Evolutionary conservation across 2,113 vertebrate species (phyloP), one percentile per base, ranked within the genome.

Genomic region (Petaurus breviceps): DNA sequence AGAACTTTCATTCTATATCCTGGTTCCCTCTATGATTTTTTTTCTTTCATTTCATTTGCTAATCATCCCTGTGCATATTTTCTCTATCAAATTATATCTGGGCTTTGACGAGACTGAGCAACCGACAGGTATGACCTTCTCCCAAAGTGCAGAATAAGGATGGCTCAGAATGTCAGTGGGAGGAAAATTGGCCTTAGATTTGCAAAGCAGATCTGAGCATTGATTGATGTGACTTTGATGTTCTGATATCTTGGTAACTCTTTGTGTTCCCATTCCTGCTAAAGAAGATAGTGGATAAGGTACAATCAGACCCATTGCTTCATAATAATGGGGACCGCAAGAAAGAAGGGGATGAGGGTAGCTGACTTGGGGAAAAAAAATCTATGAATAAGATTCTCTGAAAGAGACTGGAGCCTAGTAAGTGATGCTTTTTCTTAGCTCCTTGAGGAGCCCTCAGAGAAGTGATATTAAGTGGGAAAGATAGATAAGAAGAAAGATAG

Each of bases 1-100:
- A 97, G 97, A 98, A 97, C 97, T 91, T 94, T 91, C 54, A 93
- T 97, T 98, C 97, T 96, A 46, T 96, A 92, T 98, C 97, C 96
- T 53, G 95, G 96, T 93, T 95, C 96, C 93, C 96, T 94, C 90
- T 90, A 49, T 90, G 12, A 19, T 84, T 84, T 95, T 90, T 61
- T 94, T 28, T 89, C 51, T 90, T 96, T 94, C 19, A 11, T 23
- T 51, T 94, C 96, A 51, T 57, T 96, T 51, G 3, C 52, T 96
- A 37, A 61, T 96, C 50, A 91, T 91, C 26, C 93, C 12, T 43
- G 7, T 31, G 47, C 47, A 49, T 90, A 90, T 90, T 90, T 90
- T 51, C 49, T 90, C 46, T 90, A 90, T 90, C 90, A 90, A 90
- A 90, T 50, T 90, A 12, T 90, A 90, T 90, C 25, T 19, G 14